Percentiles rank a stretch among this genome's conserved stretches.
Evolutionary conservation across 2,888 invertebrate genomes (phyloP).

Genomic region (Bembecia ichneumoniformis): DNA sequence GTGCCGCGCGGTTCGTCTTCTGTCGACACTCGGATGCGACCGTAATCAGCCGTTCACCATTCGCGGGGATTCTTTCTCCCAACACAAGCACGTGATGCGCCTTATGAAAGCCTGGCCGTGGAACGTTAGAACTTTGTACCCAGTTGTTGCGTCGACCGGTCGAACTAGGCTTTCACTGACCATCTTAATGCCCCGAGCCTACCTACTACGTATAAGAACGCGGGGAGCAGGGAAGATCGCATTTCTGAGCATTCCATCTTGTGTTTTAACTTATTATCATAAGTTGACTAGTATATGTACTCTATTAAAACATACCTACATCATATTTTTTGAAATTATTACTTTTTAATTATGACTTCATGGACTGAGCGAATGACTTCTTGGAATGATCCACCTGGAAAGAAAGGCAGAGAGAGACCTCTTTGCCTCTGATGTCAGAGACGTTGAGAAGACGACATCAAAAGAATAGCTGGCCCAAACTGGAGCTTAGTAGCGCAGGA

Average conservation of each 20-base stretch:
- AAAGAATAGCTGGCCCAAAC: too few relatives aligned
- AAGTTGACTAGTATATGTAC: too few relatives aligned
- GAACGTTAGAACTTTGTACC: constrained; percentile 22
- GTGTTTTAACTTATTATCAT: not conserved
- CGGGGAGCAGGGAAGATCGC: not conserved
- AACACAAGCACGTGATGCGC: constrained; percentile 43
- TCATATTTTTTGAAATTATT: too few relatives aligned
- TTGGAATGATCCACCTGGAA: too few relatives aligned
- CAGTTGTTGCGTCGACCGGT: constrained; percentile 13
- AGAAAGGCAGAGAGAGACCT: too few relatives aligned
- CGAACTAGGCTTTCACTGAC: constrained; percentile 3
- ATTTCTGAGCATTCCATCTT: not conserved
- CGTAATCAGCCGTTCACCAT: constrained; percentile 30
- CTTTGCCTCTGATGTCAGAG: too few relatives aligned
- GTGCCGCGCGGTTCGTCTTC: constrained; percentile 45
- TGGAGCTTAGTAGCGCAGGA: too few relatives aligned
- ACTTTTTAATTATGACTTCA: too few relatives aligned
- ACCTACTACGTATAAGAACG: not conserved
- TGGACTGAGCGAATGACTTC: too few relatives aligned
- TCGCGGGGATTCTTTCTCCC: constrained; percentile 36
- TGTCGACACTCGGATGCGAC: constrained; percentile 25
- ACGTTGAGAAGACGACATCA: too few relatives aligned
- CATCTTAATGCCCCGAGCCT: not conserved
- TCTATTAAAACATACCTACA: too few relatives aligned
- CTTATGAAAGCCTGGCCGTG: constrained; percentile 52